Base-by-base conservation (phyloP, 1,140 invertebrate species). In the Drosophila hydei region DNA sequence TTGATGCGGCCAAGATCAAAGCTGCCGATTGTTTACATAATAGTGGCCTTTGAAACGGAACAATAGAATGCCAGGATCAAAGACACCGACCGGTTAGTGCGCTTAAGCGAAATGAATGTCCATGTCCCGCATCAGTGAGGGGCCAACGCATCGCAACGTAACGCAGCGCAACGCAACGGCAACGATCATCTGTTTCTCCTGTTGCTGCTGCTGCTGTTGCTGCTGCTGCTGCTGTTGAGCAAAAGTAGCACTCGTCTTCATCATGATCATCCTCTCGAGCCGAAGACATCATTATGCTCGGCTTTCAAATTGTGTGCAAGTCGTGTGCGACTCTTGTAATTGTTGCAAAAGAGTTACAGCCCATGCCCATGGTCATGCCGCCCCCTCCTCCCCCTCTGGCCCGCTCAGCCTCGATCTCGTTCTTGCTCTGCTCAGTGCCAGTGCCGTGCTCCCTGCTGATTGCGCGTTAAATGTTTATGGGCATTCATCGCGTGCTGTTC, bases 51-150 rank as follows among this genome's bases (percentile, higher is more conserved):
- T 91, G 89, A 91, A 91, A 91, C 89, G 90, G 90, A 91, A 91
- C 90, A 91, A 91, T 91, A 91, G 90, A 91, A 90, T 91, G 90
- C 83, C 90, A 91, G 90, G 90, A 91, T 91, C 87, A 91, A 91
- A 89, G 73, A 75, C 48, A 59, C 72, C 78, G 84, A 77, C 79
- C 79, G 83, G 80, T 81, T 89, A 80, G 77, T 83, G 79, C 85
- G 81, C 80, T 84, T 79, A 90, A 90, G 78, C 79, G 70, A 85
- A 85, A 85, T 87, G 75, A 81, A 85, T 85, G 81, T 85, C 81
- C 81, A 87, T 81, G 74, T 87, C 80, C 76, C 72, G 43, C 62
- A 50, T 52, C 55, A 51, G 48, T 25, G 48, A 51, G 48, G 48
- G 48, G 48, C 48, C 48, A 51, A 51, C 48, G 48, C 48, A 51